phyloP scores from a whole-genome alignment of 64 coral and sea anemone genomes.

The Stylophora pistillata region DNA sequence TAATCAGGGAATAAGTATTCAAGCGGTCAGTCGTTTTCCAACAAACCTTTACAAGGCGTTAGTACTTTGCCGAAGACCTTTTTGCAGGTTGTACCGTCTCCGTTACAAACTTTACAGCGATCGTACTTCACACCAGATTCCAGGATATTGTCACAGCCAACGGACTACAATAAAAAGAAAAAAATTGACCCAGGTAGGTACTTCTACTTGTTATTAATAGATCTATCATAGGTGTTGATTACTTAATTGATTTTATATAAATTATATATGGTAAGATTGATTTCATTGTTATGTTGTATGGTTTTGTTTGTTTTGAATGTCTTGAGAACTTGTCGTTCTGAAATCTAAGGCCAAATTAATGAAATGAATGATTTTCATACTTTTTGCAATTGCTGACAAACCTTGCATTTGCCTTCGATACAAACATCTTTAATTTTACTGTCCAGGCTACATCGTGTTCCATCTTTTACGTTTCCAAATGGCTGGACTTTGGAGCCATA shows the following conservation, averaged over 20 bases:
- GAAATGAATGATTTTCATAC: no score
- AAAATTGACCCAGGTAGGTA: not conserved
- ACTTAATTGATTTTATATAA: no score
- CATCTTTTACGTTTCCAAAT: conserved; percentile 34
- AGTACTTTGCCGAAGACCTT: not conserved
- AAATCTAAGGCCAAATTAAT: no score
- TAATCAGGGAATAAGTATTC: no score
- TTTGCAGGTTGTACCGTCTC: conserved; percentile 45
- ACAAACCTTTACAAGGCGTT: conserved; percentile 23
- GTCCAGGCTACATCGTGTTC: conserved; percentile 47
- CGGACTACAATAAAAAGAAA: conserved; percentile 18
- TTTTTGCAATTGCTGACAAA: not conserved
- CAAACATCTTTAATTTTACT: conserved; percentile 54
- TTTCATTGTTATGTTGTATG: no score
- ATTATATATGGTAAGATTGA: no score
- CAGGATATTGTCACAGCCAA: conserved; percentile 62
- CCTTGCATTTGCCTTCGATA: conserved; percentile 37
- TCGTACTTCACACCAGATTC: conserved; percentile 58
- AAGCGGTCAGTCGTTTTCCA: not conserved
- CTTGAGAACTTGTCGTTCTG: no score
- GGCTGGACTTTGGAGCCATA: not conserved
- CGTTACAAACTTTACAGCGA: conserved; percentile 64
- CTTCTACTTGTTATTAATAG: not conserved
- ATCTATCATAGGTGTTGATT: no score
- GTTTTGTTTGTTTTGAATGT: no score